Evolutionary conservation across 1,140 invertebrate species (phyloP).

Genomic region (Eciton burchellii): DNA sequence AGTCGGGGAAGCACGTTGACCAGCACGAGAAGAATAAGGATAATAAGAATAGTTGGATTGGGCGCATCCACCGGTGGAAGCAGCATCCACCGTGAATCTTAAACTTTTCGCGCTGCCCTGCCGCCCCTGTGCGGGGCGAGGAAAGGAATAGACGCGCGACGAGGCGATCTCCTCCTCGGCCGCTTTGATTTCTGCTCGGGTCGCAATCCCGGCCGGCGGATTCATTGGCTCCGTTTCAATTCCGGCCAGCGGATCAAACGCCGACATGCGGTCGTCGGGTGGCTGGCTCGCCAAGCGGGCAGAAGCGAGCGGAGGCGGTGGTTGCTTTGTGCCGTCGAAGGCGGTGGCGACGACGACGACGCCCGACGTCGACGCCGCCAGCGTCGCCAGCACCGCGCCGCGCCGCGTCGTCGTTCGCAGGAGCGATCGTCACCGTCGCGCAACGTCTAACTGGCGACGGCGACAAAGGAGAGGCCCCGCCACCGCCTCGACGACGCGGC

Average conservation of each 20-base stretch:
- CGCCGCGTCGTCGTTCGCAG: constrained; percentile 58
- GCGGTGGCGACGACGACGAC: constrained; percentile 71
- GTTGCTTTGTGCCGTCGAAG: constrained; percentile 74
- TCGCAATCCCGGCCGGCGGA: constrained; percentile 64
- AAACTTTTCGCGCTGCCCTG: background rate
- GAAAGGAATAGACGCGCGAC: constrained; percentile 48
- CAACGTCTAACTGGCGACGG: constrained; percentile 71
- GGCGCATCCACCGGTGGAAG: constrained; percentile 8
- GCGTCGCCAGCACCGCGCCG: constrained; percentile 51
- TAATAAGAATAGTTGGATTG: constrained; percentile 50
- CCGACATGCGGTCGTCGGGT: constrained; percentile 70
- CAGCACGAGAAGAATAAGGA: constrained; percentile 3
- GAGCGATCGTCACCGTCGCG: constrained; percentile 70
- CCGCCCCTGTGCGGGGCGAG: background rate
- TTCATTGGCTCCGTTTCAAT: constrained; percentile 85
- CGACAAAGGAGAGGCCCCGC: constrained; percentile 72
- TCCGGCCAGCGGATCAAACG: constrained; percentile 80
- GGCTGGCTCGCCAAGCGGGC: constrained; percentile 64
- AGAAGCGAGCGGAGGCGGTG: constrained; percentile 27
- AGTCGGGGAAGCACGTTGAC: constrained; percentile 4
- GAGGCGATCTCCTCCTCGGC: constrained; percentile 46
- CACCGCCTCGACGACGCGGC: constrained; percentile 76
- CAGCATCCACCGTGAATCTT: constrained; percentile 55
- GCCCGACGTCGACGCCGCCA: constrained; percentile 67
- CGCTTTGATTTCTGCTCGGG: constrained; percentile 63